These are phyloP conservation scores for Calycopis cecrops DNA, from an alignment of 1,140 invertebrate genomes.

Conservation along the genomic window DNA sequence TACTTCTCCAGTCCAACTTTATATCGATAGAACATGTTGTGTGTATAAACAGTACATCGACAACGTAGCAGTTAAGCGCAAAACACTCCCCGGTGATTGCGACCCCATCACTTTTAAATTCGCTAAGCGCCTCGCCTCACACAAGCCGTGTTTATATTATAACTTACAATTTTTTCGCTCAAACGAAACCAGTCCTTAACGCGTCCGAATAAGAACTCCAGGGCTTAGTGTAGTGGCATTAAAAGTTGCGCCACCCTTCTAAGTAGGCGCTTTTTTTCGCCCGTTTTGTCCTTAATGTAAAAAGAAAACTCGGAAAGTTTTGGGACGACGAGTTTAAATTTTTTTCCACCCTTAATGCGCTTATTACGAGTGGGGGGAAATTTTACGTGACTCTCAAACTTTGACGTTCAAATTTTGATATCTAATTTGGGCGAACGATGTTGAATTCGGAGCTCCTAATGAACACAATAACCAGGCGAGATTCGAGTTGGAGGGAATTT, in stretches of 20 bases:
- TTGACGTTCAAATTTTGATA: constrained; percentile 1
- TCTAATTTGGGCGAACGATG: background rate
- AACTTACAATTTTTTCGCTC: constrained; percentile 35
- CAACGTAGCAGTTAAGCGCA: constrained; percentile 17
- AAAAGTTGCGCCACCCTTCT: constrained; percentile 69
- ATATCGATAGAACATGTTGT: background rate
- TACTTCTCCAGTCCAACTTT: background rate
- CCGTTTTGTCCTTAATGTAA: constrained; percentile 73
- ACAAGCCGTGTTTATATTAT: constrained; percentile 54
- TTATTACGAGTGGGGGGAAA: constrained; percentile 65
- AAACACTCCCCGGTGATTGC: constrained; percentile 42
- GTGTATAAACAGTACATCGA: background rate
- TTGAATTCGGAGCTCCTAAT: background rate
- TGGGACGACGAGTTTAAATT: constrained; percentile 67
- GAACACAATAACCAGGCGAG: too few relatives aligned
- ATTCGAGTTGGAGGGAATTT: background rate
- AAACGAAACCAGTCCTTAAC: constrained; percentile 28
- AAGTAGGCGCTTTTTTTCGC: constrained; percentile 66
- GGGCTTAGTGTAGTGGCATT: constrained; percentile 36
- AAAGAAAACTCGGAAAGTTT: constrained; percentile 72
- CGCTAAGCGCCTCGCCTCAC: constrained; percentile 50
- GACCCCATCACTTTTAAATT: constrained; percentile 54
- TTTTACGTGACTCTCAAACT: constrained; percentile 48
- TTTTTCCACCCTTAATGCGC: constrained; percentile 68
- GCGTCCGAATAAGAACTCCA: constrained; percentile 11